Evolutionary conservation across 2,113 vertebrate species (phyloP), one percentile per base, ranked within the genome.

Genomic region (Zapus hudsonius): DNA sequence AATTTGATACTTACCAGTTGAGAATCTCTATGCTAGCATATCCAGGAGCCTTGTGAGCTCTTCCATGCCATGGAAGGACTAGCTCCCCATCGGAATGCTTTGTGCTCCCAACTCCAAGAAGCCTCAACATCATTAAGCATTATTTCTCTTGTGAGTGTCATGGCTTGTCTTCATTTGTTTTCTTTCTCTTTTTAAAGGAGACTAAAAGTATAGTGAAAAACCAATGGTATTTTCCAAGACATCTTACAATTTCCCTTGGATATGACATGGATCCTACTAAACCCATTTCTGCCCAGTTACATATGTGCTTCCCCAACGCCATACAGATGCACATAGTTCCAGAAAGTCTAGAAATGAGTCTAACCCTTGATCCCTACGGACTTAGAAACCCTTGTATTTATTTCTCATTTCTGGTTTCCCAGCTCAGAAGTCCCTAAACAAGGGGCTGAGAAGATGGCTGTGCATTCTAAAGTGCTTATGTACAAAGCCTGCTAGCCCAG

Each of bases 201-300:
- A 92, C 63, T 91, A 40, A 87, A 87, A 78, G 33, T 31, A 31
- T 25, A 95, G 7, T 64, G 33, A 96, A 11, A 27, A 66, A 82
- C 38, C 36, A 61, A 1, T 25, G 11, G n/a, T 55, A 31, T 63
- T 78, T 78, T 69, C 7, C 11, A 72, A 81, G 40, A 69, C 5
- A 75, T 36, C 38, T 74, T 78, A 67, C 1, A n/a, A 3, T 74
- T 47, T 93, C 23, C 42, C 20, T 12, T 44, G 29, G 44, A 79
- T 22, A n/a, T 33, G 3, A 1, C 82, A 66, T 12, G 19, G 38
- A 2, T 29, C 47, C 12, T 90, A 20, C 92, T 15, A 82, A 92
- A 74, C 17, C 2, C 12, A 13, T 59, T 6, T 38, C 23, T 44
- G 3, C 33, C 31, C 10, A 7, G 1, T 29, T n/a, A 40, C 3